Conservation (phyloP, 2,797 vertebrate genomes). For the Hippopotamyrus pictus region DNA sequence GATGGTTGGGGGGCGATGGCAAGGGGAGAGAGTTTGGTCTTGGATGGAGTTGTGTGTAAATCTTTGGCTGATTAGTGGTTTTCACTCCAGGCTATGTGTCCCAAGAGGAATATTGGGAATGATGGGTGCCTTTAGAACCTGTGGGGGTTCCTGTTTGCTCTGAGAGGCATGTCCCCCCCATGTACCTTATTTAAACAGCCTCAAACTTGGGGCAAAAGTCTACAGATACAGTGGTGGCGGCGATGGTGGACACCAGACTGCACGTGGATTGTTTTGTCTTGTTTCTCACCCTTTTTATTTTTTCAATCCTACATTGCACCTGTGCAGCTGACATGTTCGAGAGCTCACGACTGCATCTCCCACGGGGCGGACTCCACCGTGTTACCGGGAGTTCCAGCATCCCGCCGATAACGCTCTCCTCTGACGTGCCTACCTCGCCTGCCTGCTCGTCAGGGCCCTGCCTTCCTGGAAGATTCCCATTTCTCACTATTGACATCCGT, state of each 20-base stretch:
- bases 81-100: neutral
- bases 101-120: neutral
- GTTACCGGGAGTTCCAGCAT: neutral
- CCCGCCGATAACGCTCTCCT: neutral
- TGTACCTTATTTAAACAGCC: neutral
- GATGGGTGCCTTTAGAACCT: neutral
- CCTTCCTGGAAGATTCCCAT: neutral
- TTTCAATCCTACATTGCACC: neutral
- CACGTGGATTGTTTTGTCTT: neutral
- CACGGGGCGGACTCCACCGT: neutral
- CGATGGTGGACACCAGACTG: neutral
- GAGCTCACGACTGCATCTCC: neutral
- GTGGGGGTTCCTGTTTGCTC: neutral
- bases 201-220: neutral
- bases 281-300: neutral
- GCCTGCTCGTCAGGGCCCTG: neutral
- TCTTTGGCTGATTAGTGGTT: slow-evolving; percentile 26
- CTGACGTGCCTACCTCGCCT: neutral
- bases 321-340: neutral
- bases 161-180: neutral
- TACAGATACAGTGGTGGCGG: neutral
- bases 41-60: slow-evolving; percentile 26
- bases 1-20: slow-evolving; percentile 3
- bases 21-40: slow-evolving; percentile 27
- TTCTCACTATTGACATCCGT: neutral